phyloP scores from a whole-genome alignment of 92 coral and sea anemone genomes.

The Desmophyllum pertusum region DNA sequence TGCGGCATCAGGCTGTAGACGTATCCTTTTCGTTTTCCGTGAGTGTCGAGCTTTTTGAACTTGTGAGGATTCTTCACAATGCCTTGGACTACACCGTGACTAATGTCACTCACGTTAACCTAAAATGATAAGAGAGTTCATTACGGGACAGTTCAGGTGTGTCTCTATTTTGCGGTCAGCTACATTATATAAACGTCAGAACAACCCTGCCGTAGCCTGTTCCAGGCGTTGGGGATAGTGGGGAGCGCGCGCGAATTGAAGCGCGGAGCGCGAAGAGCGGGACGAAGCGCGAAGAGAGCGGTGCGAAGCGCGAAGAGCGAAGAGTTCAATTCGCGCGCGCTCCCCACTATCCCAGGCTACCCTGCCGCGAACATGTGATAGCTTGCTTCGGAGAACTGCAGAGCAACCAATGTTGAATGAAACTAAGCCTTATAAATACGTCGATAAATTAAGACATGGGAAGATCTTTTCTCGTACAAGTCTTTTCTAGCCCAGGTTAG shows the following conservation, averaged over 20 bases:
- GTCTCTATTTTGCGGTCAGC: neutral
- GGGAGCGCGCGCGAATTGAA: too few species aligned
- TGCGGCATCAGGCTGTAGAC: constrained; percentile 71
- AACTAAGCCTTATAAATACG: neutral
- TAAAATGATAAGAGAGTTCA: constrained; percentile 15
- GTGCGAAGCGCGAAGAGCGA: too few species aligned
- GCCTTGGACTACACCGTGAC: constrained; percentile 98
- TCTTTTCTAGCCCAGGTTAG: too few species aligned
- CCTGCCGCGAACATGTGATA: too few species aligned
- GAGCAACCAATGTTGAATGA: neutral
- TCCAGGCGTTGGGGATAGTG: too few species aligned
- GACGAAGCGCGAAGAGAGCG: too few species aligned
- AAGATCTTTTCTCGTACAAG: neutral
- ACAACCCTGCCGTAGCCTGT: too few species aligned
- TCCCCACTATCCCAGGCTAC: too few species aligned
- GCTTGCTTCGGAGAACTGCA: neutral
- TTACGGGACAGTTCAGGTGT: neutral
- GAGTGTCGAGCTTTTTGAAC: constrained; percentile 43
- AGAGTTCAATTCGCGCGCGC: too few species aligned
- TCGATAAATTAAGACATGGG: neutral
- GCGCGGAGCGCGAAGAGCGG: too few species aligned
- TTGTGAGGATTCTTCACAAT: constrained; percentile 76
- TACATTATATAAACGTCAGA: too few species aligned
- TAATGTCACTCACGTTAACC: constrained; percentile 92
- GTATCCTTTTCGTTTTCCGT: constrained; percentile 76